Evolutionary conservation across 2,888 invertebrate genomes (phyloP).

Genomic region (Drosophila algonquin): DNA sequence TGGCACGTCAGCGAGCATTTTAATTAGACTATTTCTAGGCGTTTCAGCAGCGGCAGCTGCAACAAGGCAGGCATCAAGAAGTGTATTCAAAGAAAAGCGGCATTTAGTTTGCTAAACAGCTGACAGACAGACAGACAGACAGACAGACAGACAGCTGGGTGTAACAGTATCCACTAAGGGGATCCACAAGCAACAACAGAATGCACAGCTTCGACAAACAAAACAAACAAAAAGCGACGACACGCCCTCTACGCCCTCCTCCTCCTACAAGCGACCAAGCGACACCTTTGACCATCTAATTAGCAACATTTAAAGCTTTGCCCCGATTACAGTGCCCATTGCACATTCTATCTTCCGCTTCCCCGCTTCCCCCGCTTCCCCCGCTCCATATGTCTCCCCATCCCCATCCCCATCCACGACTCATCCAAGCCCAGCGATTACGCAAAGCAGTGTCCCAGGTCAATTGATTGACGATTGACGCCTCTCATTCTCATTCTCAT

Average conservation of each 20-base stretch:
- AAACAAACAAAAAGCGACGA: no score
- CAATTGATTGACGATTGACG: slow-evolving; percentile 49
- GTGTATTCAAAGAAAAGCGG: slow-evolving; percentile 4
- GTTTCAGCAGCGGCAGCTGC: slow-evolving; percentile 26
- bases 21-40: slow-evolving; percentile 72
- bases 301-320: slow-evolving; percentile 39
- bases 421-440: neutral
- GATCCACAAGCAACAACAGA: no score
- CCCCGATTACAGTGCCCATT: slow-evolving; percentile 12
- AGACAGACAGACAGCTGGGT: no score
- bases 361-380: neutral
- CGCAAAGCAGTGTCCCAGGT: slow-evolving; percentile 23
- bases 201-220: neutral
- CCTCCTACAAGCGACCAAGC: neutral
- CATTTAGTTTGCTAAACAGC: no score
- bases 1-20: slow-evolving; percentile 57
- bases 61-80: slow-evolving; percentile 10
- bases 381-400: neutral
- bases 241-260: neutral
- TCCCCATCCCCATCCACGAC: neutral
- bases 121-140: no score
- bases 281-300: slow-evolving; percentile 46
- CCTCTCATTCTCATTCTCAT: slow-evolving; percentile 44
- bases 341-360: neutral
- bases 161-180: no score